A percentile compares a stretch with the other conserved stretches of the same genome.
Evolutionary conservation across 2,888 invertebrate genomes (phyloP).

Genomic region (Neocrepidodera transversa): DNA sequence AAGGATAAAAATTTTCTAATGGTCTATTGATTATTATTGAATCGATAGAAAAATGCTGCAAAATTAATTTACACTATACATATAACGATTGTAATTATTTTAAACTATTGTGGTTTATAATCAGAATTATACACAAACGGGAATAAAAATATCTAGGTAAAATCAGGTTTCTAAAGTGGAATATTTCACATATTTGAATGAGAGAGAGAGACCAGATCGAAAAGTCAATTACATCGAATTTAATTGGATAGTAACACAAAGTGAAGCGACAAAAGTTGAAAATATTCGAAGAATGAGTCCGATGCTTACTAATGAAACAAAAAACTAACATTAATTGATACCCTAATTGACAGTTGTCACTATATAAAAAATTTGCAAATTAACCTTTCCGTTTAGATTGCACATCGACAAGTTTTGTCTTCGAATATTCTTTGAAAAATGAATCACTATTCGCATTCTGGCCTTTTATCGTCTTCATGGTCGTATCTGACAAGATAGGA

Average conservation of each 20-base stretch:
- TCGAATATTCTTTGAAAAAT: constrained; percentile 19
- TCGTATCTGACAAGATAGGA: too few relatives aligned
- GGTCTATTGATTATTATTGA: constrained; percentile 3
- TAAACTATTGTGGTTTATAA: too few relatives aligned
- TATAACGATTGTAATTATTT: too few relatives aligned
- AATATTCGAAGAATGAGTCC: constrained; percentile 45
- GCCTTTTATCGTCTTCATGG: too few relatives aligned
- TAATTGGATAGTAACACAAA: constrained; percentile 54
- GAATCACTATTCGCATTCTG: neutral
- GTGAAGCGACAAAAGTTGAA: constrained; percentile 43
- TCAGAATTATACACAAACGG: too few relatives aligned
- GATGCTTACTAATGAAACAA: constrained; percentile 45
- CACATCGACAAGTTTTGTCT: constrained; percentile 19
- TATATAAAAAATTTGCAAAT: constrained; percentile 23
- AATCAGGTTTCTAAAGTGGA: constrained; percentile 25
- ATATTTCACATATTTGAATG: constrained; percentile 43
- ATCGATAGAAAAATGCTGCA: too few relatives aligned
- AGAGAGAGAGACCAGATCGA: constrained; percentile 42
- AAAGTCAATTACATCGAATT: constrained; percentile 57
- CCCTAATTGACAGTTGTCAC: constrained; percentile 33
- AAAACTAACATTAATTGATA: constrained; percentile 43
- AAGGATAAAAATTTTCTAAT: neutral
- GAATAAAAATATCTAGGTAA: neutral
- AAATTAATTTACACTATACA: too few relatives aligned
- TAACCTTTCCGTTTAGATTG: constrained; percentile 24